These are phyloP conservation scores for Coelopa pilipes DNA, from an alignment of 2,888 invertebrate species.

Conservation along the genomic window DNA sequence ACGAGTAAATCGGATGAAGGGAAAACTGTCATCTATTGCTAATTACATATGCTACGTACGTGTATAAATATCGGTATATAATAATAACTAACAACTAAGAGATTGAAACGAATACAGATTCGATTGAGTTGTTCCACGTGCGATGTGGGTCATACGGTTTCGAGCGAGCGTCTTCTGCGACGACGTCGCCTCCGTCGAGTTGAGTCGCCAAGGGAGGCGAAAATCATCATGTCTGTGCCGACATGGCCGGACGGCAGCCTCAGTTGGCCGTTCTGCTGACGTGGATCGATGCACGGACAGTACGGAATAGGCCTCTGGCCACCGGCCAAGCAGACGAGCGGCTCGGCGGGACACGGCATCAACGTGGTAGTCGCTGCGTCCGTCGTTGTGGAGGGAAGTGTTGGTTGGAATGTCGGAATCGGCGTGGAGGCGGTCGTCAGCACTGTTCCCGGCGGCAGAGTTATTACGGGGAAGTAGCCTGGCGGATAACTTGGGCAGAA, in stretches of 20 bases:
- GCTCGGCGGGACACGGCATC: conserved; percentile 46
- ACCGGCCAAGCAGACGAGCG: conserved; percentile 58
- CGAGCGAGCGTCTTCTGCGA: conserved; percentile 41
- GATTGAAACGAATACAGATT: neutral
- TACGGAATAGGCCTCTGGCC: conserved; percentile 57
- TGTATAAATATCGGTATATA: neutral
- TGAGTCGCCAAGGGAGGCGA: conserved; percentile 49
- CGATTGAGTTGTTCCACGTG: conserved; percentile 14
- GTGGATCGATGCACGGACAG: conserved; percentile 66
- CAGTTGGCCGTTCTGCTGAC: conserved; percentile 46
- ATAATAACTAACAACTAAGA: neutral
- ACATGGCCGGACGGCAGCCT: conserved; percentile 25
- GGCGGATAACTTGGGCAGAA: conserved; percentile 58
- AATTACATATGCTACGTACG: too few relatives aligned
- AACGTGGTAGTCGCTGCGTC: conserved; percentile 46
- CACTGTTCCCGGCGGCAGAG: conserved; percentile 52
- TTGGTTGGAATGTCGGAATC: conserved; percentile 48
- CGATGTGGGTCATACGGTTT: too few relatives aligned
- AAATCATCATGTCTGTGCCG: conserved; percentile 58
- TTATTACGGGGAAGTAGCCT: conserved; percentile 58
- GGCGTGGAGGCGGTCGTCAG: conserved; percentile 45
- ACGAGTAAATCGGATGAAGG: too few relatives aligned
- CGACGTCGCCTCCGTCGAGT: conserved; percentile 49
- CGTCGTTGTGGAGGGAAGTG: conserved; percentile 48
- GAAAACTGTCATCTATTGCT: too few relatives aligned